Percentiles rank a stretch among this genome's conserved stretches.
Conservation (phyloP, 2,888 invertebrate genomes). For the Andrena hattorfiana region DNA sequence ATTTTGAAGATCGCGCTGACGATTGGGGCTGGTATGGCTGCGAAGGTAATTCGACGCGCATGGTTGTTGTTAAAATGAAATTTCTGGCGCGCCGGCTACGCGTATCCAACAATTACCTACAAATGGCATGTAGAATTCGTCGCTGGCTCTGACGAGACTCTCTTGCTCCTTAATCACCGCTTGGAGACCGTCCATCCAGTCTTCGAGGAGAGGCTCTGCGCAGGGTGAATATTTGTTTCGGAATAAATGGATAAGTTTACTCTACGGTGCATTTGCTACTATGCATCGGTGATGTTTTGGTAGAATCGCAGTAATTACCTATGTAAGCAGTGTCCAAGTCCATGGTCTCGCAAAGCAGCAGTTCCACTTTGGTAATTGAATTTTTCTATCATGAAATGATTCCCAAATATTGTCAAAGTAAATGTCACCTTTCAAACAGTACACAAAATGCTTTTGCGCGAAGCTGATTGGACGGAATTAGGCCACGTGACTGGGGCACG, state of each 20-base stretch:
- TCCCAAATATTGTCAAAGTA: slow-evolving; percentile 10
- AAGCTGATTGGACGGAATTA: slow-evolving; percentile 6
- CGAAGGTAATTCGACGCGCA: slow-evolving; percentile 21
- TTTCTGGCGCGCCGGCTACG: not conserved
- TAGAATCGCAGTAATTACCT: slow-evolving; percentile 62
- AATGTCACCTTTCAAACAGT: slow-evolving; percentile 34
- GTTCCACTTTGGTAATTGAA: not conserved
- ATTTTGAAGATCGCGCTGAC: slow-evolving; percentile 76
- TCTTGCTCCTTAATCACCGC: slow-evolving; percentile 66
- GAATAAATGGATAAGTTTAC: slow-evolving; percentile 2
- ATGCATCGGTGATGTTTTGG: not conserved
- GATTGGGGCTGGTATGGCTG: slow-evolving; percentile 74
- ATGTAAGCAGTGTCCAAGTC: slow-evolving; percentile 70
- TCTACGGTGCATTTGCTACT: not conserved
- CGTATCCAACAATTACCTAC: slow-evolving; percentile 68
- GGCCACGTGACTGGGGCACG: slow-evolving; percentile 29
- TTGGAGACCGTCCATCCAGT: slow-evolving; percentile 76
- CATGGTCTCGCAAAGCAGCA: slow-evolving; percentile 30
- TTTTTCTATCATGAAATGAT: not conserved
- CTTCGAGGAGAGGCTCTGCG: slow-evolving; percentile 65
- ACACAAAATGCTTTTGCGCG: not conserved
- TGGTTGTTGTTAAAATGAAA: slow-evolving; percentile 4
- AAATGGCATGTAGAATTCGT: slow-evolving; percentile 75
- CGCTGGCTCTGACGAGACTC: slow-evolving; percentile 57
- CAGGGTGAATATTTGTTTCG: slow-evolving; percentile 30